phyloP scores from a whole-genome alignment of 2,888 invertebrate genomes.

The Drosophila anceps region DNA sequence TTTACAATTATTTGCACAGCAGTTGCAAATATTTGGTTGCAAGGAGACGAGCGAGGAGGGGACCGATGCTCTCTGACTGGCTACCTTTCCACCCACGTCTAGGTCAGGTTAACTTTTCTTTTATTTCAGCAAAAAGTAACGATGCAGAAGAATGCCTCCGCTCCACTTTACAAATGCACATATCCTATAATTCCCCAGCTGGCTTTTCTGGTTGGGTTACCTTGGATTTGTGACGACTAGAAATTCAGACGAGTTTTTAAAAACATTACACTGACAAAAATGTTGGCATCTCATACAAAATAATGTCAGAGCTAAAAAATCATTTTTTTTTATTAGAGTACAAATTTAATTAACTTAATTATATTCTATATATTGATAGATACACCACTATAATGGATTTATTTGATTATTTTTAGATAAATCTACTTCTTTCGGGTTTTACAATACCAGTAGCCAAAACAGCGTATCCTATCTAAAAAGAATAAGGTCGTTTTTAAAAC shows the following conservation, averaged over 20 bases:
- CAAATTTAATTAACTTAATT: no score
- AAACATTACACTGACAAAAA: conserved; percentile 41
- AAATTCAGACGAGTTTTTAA: conserved; percentile 6
- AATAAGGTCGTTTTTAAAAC: no score
- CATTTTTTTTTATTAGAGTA: no score
- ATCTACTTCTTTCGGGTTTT: no score
- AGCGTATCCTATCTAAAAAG: no score
- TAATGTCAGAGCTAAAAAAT: no score
- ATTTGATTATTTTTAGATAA: no score
- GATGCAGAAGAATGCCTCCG: conserved; percentile 72
- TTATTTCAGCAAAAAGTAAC: conserved; percentile 75
- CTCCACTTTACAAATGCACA: conserved; percentile 41
- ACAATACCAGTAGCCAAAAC: no score
- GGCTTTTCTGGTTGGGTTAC: conserved; percentile 37
- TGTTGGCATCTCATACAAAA: no score
- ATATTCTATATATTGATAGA: no score
- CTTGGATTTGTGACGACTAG: conserved; percentile 47
- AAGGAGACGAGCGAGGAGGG: conserved; percentile 8
- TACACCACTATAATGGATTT: no score
- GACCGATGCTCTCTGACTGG: conserved; percentile 1
- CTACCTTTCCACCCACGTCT: conserved; percentile 7
- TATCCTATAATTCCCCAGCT: conserved; percentile 33
- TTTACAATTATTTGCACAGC: conserved; percentile 80
- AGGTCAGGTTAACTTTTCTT: conserved; percentile 43
- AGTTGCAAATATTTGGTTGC: conserved; percentile 68